Evolutionary conservation across 2,888 invertebrate species (phyloP).

Genomic region (Leptinotarsa peninsularis): DNA sequence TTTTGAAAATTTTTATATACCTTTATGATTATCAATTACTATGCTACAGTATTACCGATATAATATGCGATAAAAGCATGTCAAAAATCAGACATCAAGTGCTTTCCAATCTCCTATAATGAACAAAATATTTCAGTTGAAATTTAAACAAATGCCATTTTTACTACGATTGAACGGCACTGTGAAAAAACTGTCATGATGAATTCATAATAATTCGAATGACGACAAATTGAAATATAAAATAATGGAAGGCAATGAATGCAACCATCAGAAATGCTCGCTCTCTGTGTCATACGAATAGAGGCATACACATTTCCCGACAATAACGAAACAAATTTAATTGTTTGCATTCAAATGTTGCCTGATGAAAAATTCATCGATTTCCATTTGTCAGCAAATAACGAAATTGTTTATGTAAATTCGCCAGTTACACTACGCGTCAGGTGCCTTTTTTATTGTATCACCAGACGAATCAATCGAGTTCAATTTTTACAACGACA

Average conservation of each 20-base stretch:
- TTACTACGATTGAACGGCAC: not conserved
- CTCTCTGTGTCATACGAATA: not conserved
- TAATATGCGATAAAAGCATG: too few species aligned
- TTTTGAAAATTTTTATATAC: too few species aligned
- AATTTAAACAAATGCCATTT: too few species aligned
- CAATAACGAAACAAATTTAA: conserved; percentile 14
- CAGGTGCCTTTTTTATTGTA: not conserved
- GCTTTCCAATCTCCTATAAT: too few species aligned
- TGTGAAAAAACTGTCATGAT: not conserved
- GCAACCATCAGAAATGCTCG: not conserved
- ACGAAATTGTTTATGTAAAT: conserved; percentile 19
- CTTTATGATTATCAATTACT: too few species aligned
- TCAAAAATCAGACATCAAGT: too few species aligned
- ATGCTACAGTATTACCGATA: too few species aligned
- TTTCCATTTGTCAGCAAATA: conserved; percentile 2
- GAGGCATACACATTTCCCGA: not conserved
- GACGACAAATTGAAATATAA: conserved; percentile 3
- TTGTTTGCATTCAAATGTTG: conserved; percentile 14
- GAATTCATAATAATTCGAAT: not conserved
- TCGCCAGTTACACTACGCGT: not conserved
- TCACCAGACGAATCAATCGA: too few species aligned
- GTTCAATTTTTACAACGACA: too few species aligned
- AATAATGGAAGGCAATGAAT: conserved; percentile 6
- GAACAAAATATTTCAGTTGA: too few species aligned
- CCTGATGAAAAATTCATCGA: conserved; percentile 7